These are phyloP conservation scores for Odontamblyopus rebecca DNA, from an alignment of 2,797 vertebrate genomes.

Conservation along the genomic window DNA sequence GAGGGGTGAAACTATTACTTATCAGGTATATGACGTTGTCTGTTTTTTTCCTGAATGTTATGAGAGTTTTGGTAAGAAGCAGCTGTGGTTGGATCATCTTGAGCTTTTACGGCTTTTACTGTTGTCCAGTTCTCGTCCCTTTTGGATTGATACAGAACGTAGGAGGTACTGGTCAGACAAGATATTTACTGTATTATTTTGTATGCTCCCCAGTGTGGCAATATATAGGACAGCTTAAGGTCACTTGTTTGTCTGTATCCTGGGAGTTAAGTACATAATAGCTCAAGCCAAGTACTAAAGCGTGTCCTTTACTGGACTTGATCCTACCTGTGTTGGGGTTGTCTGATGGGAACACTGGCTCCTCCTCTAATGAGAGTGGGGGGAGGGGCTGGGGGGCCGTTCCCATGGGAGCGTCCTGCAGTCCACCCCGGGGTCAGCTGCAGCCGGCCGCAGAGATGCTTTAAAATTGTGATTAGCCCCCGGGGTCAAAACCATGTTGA, in stretches of 20 bases:
- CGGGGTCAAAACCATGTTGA: constrained; percentile 61
- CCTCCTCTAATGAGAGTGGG: constrained; percentile 64
- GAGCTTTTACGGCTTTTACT: too few species aligned
- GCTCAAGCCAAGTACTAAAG: constrained; percentile 18
- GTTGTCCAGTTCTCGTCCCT: too few species aligned
- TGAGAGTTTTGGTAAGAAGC: too few species aligned
- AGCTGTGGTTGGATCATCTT: too few species aligned
- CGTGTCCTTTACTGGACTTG: constrained; percentile 29
- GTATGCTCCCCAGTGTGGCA: not conserved
- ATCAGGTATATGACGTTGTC: too few species aligned
- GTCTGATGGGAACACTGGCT: constrained; percentile 51
- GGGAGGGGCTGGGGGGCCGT: constrained; percentile 31
- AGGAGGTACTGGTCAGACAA: too few species aligned
- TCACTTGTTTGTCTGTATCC: constrained; percentile 1
- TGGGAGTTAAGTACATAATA: constrained; percentile 32
- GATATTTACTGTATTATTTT: too few species aligned
- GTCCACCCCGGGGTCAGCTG: constrained; percentile 56
- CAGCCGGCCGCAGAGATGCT: constrained; percentile 55
- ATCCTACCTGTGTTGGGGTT: constrained; percentile 47
- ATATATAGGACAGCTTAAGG: too few species aligned
- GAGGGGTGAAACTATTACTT: too few species aligned
- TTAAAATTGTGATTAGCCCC: constrained; percentile 75
- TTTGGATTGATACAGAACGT: too few species aligned
- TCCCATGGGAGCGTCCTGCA: constrained; percentile 46
- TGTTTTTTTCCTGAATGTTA: too few species aligned